Conservation (phyloP, 1,140 invertebrate genomes). For the Drosophila subobscura region DNA sequence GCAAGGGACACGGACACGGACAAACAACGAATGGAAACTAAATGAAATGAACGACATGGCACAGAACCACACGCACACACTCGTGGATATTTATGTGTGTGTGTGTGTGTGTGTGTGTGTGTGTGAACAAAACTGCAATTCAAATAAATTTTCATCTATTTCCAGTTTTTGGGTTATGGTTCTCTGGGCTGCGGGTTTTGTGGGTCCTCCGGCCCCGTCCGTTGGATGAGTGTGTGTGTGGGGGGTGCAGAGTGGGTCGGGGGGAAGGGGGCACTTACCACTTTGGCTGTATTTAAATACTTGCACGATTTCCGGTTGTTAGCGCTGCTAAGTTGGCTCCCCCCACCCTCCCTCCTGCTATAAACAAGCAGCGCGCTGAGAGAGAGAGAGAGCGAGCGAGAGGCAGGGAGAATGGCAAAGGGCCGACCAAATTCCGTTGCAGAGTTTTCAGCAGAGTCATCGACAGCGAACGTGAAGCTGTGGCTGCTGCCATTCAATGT, state of each 20-base stretch:
- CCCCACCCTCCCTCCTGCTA: too few relatives aligned
- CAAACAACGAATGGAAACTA: conserved; percentile 14
- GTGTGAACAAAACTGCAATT: conserved; percentile 39
- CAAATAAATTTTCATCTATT: conserved; percentile 78
- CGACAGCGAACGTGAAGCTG: conserved; percentile 28
- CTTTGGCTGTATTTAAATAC: conserved; percentile 75
- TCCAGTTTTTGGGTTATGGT: conserved; percentile 67
- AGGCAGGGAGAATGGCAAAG: neutral
- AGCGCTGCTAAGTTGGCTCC: conserved; percentile 68
- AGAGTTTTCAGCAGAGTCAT: conserved; percentile 53
- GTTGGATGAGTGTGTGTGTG: too few relatives aligned
- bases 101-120: too few relatives aligned
- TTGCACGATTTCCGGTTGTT: conserved; percentile 80
- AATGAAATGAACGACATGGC: conserved; percentile 38
- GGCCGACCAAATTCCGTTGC: conserved; percentile 44
- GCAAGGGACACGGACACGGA: neutral
- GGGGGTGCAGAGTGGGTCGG: too few relatives aligned
- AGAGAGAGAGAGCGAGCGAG: neutral
- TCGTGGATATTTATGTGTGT: neutral
- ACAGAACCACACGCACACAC: conserved; percentile 17
- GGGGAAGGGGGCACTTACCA: conserved; percentile 51
- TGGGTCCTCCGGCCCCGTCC: neutral
- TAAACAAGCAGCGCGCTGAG: conserved; percentile 18
- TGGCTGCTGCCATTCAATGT: conserved; percentile 13
- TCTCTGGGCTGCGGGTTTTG: conserved; percentile 8